A percentile compares a stretch with the other conserved stretches of the same genome.
phyloP scores from a whole-genome alignment of 2,113 vertebrate species.

The Gymnogyps californianus region DNA sequence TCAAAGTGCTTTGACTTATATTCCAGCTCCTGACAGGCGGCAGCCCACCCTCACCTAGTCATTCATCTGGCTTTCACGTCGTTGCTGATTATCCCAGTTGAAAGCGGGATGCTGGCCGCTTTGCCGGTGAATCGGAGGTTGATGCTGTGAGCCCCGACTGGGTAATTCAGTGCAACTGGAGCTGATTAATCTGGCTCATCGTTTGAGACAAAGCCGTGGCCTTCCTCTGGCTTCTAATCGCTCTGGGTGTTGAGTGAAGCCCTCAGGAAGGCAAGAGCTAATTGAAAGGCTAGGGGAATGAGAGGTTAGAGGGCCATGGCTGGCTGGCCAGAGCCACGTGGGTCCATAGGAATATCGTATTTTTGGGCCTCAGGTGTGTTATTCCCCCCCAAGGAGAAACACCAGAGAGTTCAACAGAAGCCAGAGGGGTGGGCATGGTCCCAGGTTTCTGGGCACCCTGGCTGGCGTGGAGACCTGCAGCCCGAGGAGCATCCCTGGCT shows the following conservation, averaged over 20 bases:
- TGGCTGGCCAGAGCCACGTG: not conserved
- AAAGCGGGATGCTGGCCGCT: not conserved
- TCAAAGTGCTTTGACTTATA: constrained; percentile 48
- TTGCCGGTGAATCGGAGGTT: not conserved
- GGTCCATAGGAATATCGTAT: not conserved
- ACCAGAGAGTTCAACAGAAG: not conserved
- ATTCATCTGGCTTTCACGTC: constrained; percentile 14
- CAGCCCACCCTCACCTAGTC: constrained; percentile 49
- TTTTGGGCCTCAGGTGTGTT: not conserved
- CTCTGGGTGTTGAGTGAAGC: constrained; percentile 43
- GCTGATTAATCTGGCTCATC: constrained; percentile 62
- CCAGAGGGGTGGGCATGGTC: not conserved
- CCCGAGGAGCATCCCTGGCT: not conserved
- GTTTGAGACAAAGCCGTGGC: constrained; percentile 21
- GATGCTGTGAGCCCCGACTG: not conserved
- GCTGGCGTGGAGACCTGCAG: not conserved
- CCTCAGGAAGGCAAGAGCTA: constrained; percentile 41
- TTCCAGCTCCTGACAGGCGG: constrained; percentile 25
- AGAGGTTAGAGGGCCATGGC: not conserved
- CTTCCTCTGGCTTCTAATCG: constrained; percentile 32
- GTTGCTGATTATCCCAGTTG: not conserved
- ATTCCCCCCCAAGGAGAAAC: not conserved
- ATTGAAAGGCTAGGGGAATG: not conserved
- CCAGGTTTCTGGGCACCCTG: not conserved
- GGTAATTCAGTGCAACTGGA: constrained; percentile 51